Evolutionary conservation across 2,888 invertebrate genomes (phyloP), one percentile per base, ranked within the genome.

Genomic region (Rhagonycha lutea): DNA sequence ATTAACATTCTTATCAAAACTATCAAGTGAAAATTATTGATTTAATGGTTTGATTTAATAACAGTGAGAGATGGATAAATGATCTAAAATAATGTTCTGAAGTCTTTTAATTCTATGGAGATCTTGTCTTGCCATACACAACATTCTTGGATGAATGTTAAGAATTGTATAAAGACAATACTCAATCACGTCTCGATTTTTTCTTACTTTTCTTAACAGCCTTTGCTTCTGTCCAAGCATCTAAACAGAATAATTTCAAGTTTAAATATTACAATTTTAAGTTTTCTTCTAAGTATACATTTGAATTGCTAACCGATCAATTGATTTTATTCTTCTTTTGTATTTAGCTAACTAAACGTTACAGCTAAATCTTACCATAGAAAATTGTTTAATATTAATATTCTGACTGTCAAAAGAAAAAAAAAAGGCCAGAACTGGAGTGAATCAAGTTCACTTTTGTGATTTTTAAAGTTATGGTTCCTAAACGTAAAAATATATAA

Each of bases 141-240:
- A 76, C 74, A 72, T 79, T 74, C 73, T 78, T 80, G 76, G 80
- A 78, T 72, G 79, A 73, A 76, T 77, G 78, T 76, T 72, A 70
- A 26, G 61, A 71, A 60, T 74, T 69, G 69, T 63, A 72, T 61
- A 26, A 71, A 29, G 62, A 62, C 67, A 60, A 71, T 70, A 68
- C 75, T 80, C 86, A 93, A 84, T 94, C 94, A 85, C 93, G 92
- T 85, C 94, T 92, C 77, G 91, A 92, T 89, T 94, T 94, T 90
- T 94, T 94, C 91, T 94, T 94, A 88, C 91, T 91, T 84, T 94
- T 94, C 87, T 93, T 94, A 73, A 91, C 89, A 76, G 90, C 90
- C 86, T 94, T 94, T 14, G 94, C 91, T 84, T 95, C 94, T 81
- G 92, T 92, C 94, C 94, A 94, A 29, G 91, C 89, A 87, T 94